These are phyloP conservation scores for Stramonita haemastoma DNA, from an alignment of 2,888 invertebrate species.

Conservation along the genomic window DNA sequence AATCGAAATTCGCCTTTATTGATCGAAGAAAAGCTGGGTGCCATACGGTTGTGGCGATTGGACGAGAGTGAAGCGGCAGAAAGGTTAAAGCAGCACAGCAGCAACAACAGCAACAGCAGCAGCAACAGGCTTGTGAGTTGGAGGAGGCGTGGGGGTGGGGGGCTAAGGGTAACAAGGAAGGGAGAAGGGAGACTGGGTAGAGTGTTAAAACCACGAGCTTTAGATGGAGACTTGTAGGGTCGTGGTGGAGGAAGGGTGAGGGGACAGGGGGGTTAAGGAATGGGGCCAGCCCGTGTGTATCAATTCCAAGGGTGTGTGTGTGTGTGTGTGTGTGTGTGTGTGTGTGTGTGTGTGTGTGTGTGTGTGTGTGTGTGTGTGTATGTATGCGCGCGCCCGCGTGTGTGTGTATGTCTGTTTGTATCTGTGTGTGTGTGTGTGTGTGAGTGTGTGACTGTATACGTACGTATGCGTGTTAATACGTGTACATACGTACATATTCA, in stretches of 20 bases:
- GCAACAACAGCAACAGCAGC: not conserved
- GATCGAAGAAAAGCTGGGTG: not conserved
- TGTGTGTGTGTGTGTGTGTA: too few species aligned
- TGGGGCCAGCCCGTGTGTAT: not conserved
- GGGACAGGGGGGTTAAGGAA: not conserved
- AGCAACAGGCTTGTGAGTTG: not conserved
- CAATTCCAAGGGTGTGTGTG: not conserved
- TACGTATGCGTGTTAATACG: too few species aligned
- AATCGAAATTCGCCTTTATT: conserved; percentile 25
- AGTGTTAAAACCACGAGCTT: too few species aligned
- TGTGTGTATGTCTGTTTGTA: too few species aligned
- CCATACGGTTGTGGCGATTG: conserved; percentile 13
- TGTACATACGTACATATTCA: too few species aligned
- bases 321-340: not conserved
- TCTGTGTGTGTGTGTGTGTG: too few species aligned
- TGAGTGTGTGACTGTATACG: too few species aligned
- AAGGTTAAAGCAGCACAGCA: conserved; percentile 4
- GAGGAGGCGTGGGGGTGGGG: too few species aligned
- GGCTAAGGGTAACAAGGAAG: not conserved
- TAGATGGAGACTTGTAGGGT: not conserved
- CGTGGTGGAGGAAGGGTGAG: not conserved
- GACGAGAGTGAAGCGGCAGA: not conserved
- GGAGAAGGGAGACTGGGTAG: not conserved
- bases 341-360: not conserved
- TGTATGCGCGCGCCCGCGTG: not conserved